Percentiles rank a stretch among this genome's conserved stretches.
These are phyloP conservation scores for Rhineura floridana DNA, from an alignment of 2,113 vertebrate genomes.

Conservation along the genomic window DNA sequence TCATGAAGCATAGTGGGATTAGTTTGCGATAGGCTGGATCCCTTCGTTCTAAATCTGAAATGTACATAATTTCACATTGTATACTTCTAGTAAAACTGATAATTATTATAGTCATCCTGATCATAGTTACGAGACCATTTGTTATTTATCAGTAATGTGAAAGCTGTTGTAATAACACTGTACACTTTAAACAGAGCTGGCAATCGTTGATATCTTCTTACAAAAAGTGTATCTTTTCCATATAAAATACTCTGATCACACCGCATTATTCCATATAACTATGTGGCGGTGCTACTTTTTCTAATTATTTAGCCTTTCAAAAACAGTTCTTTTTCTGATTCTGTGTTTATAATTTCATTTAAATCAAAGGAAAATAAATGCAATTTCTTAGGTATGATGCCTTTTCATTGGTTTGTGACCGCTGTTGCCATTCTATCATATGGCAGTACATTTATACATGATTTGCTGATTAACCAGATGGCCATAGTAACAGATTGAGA, in stretches of 20 bases:
- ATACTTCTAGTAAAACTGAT: slow-evolving; percentile 43
- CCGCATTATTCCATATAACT: slow-evolving; percentile 63
- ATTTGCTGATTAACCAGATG: slow-evolving; percentile 84
- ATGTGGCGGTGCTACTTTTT: slow-evolving; percentile 44
- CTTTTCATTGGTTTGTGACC: slow-evolving; percentile 72
- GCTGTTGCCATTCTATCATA: slow-evolving; percentile 79
- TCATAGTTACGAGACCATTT: slow-evolving; percentile 42
- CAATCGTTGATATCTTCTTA: slow-evolving; percentile 30
- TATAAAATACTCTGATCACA: slow-evolving; percentile 43
- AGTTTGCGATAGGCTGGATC: background rate
- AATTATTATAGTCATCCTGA: slow-evolving; percentile 45
- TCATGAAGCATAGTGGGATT: background rate
- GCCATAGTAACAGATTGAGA: slow-evolving; percentile 82
- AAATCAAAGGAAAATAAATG: slow-evolving; percentile 57
- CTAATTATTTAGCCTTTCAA: slow-evolving; percentile 61
- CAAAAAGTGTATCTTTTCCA: slow-evolving; percentile 33
- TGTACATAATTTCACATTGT: background rate
- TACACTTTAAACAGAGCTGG: slow-evolving; percentile 49
- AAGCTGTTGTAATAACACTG: slow-evolving; percentile 48
- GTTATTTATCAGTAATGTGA: slow-evolving; percentile 31
- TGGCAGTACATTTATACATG: slow-evolving; percentile 73
- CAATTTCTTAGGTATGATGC: slow-evolving; percentile 66
- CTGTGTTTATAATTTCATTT: slow-evolving; percentile 62
- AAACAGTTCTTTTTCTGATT: slow-evolving; percentile 51
- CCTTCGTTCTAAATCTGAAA: background rate